These are phyloP conservation scores for Pycnonotus jocosus DNA, from an alignment of 2,113 vertebrate species.

Conservation along the genomic window DNA sequence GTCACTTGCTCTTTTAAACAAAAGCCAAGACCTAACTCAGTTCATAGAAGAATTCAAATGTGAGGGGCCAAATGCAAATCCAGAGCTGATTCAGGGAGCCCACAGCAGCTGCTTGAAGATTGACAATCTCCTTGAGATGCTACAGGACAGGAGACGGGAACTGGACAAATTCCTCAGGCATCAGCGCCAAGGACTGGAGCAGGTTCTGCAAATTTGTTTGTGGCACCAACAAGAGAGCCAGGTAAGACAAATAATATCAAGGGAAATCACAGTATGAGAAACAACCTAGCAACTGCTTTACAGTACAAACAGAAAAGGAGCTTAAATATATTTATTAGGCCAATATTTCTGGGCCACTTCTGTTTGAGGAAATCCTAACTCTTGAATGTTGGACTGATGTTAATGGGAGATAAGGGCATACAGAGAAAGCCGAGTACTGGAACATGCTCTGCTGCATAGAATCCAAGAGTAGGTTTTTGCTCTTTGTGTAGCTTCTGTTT, in stretches of 20 bases:
- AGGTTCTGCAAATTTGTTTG: slow-evolving; percentile 71
- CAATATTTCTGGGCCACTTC: not conserved
- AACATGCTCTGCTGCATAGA: not conserved
- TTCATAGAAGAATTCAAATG: slow-evolving; percentile 81
- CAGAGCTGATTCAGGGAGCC: slow-evolving; percentile 69
- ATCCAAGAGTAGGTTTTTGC: not conserved
- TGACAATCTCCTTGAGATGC: slow-evolving; percentile 82
- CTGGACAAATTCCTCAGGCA: slow-evolving; percentile 75
- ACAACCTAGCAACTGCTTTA: not conserved
- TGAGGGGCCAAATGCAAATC: slow-evolving; percentile 73
- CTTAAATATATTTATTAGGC: not conserved
- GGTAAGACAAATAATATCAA: slow-evolving; percentile 39
- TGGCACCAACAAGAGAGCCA: slow-evolving; percentile 81
- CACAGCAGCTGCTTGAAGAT: slow-evolving; percentile 77
- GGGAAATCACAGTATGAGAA: not conserved
- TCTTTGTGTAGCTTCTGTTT: not conserved
- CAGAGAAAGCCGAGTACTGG: not conserved
- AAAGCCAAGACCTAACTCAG: slow-evolving; percentile 81
- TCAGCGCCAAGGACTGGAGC: slow-evolving; percentile 67
- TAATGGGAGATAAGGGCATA: not conserved
- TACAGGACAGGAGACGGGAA: slow-evolving; percentile 85
- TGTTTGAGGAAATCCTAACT: not conserved
- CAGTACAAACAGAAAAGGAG: not conserved
- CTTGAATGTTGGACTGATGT: not conserved
- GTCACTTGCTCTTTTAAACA: slow-evolving; percentile 85